Evolutionary conservation across 2,888 invertebrate species (phyloP), one percentile per base, ranked within the genome.

Genomic region (Metalampra italica): DNA sequence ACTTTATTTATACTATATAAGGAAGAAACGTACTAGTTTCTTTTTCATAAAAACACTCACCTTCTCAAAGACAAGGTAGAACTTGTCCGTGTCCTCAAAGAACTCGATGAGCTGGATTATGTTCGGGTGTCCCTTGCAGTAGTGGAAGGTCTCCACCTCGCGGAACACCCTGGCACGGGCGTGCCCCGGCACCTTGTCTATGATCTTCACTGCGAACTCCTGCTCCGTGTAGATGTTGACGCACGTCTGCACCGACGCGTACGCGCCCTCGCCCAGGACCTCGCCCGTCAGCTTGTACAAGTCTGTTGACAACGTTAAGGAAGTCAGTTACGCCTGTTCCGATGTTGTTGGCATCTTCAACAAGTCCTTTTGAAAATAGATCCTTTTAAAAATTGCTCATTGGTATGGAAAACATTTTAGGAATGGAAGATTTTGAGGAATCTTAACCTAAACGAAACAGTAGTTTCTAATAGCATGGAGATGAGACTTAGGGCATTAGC

Each of bases 101-200:
- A 96, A 97, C 86, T 99, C 98, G 71, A 97, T 95, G 84, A 99
- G 93, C 90, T 98, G 98, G 80, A 99, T 96, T 87, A 99, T 98
- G 86, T 98, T 97, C 55, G 96, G 96, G 90, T 99, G 98, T 66
- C 97, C 97, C 88, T 97, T 96, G 90, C 98, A 99, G 90, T 98
- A 96, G 90, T 98, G 97, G 92, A 99, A 98, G 62, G 98, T 98
- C 91, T 99, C 98, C 75, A 99, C 98, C 90, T 99, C 99, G 69
- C 98, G 96, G 91, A 98, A 97, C 69, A 99, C 97, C 75, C 98
- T 93, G 73, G 95, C 95, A 67, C 98, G 94, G 71, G 97, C 97
- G 90, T 98, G 97, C 59, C 96, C 96, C 62, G 97, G 96, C 75
- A 96, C 95, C 86, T 98, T 98, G 86, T 97, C 96, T 76, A 98